phyloP scores from a whole-genome alignment of 1,140 invertebrate genomes.

The Amyelois transitella region DNA sequence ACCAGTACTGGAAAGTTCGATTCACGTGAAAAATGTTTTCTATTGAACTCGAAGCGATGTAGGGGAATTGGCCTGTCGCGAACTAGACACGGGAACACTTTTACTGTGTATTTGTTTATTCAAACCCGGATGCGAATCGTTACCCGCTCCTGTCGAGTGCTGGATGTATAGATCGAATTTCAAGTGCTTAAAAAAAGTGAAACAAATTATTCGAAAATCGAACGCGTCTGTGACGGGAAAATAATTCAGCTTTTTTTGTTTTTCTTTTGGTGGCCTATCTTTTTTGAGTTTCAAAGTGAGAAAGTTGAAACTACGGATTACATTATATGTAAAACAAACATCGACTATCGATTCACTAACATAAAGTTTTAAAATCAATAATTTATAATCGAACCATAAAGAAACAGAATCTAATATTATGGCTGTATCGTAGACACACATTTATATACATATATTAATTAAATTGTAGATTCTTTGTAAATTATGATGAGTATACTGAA shows the following conservation, averaged over 20 bases:
- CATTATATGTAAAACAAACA: too few relatives aligned
- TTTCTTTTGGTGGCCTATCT: neutral
- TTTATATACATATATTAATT: too few relatives aligned
- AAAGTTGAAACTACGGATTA: too few relatives aligned
- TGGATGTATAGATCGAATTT: neutral
- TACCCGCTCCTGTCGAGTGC: neutral
- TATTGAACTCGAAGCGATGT: neutral
- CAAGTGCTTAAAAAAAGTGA: neutral
- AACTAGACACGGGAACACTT: slow-evolving; percentile 5
- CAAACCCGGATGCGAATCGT: neutral
- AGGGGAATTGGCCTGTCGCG: neutral
- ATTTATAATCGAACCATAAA: too few relatives aligned
- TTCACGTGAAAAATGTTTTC: neutral
- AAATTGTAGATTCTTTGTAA: too few relatives aligned
- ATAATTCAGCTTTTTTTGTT: neutral
- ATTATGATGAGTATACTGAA: neutral
- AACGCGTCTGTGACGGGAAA: neutral
- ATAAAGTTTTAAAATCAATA: too few relatives aligned
- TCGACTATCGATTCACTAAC: too few relatives aligned
- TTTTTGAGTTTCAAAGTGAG: too few relatives aligned
- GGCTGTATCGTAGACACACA: too few relatives aligned
- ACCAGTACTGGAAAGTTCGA: neutral
- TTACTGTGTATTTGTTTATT: slow-evolving; percentile 5
- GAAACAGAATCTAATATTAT: too few relatives aligned
- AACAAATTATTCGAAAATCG: slow-evolving; percentile 3